Base-by-base conservation (phyloP, 2,888 invertebrate species). In the Rotaria sp. region DNA sequence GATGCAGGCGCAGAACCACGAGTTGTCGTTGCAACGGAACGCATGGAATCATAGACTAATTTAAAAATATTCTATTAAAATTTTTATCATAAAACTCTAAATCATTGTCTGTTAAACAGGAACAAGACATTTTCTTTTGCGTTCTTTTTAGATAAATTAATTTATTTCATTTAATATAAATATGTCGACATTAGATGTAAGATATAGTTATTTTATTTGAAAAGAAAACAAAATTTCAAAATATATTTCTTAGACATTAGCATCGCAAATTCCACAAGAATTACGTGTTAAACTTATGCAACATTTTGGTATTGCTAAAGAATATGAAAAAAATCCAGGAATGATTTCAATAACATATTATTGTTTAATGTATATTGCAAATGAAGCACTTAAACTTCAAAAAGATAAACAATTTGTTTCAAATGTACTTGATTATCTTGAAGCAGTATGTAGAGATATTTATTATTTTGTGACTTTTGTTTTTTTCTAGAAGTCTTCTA, bases 21-120 rank as follows among this genome's bases (percentile, higher is more conserved):
- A 41, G 13, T 41, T 26, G 52, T 67, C 45, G 85, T 86, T 7
- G 80, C 48, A 8, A 85, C 80, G 2, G 86, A 86, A 85, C 85
- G 59, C 38, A 86, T 86, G 86, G 86, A 86, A 59, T n/a, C 45
- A 45, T 80, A 80, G 45, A 67, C 67, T 67, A 67, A 67, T 67
- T 67, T 5, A 35, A 21, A n/a, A 67, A 67, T 67, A 67, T 67
- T 67, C 67, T 67, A 35, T 67, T 30, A 4, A 18, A 67, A 67
- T n/a, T 67, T 67, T 67, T 67, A 67, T 67, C 35, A 67, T 67
- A 2, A 67, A 67, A 67, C 35, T 35, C 38, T 1, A 67, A 67
- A n/a, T 67, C 35, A 21, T 38, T 38, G 21, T 67, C 67, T 67
- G 67, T 67, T 67, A 67, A 67, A 67, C 67, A 35, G 35, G 67